These are phyloP conservation scores for Micromussa lordhowensis DNA, from an alignment of 92 coral and sea anemone genomes.

Conservation along the genomic window DNA sequence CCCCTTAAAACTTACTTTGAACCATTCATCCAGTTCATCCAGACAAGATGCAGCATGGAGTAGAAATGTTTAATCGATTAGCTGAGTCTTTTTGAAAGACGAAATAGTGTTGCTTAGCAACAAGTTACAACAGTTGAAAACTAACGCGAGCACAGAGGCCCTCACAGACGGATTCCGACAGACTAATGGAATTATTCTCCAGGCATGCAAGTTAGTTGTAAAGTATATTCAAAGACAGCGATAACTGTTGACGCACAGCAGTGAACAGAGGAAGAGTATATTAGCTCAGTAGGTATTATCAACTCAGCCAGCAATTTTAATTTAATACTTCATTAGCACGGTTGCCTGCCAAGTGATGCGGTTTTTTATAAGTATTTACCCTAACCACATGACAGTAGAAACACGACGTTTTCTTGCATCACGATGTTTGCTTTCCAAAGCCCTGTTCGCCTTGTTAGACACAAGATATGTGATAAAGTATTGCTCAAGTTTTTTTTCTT, in stretches of 20 bases:
- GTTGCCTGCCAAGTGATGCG: background rate
- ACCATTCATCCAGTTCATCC: background rate
- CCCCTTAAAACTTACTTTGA: background rate
- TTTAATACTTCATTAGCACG: background rate
- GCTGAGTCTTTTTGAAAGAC: background rate
- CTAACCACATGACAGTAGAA: background rate
- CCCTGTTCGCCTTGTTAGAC: background rate
- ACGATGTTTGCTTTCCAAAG: background rate
- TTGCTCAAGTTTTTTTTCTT: background rate
- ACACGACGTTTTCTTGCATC: background rate
- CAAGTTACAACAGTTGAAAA: background rate
- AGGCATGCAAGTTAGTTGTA: conserved; percentile 12
- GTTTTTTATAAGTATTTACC: background rate
- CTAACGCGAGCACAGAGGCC: background rate
- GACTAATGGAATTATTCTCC: conserved; percentile 1
- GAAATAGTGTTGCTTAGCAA: background rate
- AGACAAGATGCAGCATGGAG: background rate
- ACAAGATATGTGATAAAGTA: background rate
- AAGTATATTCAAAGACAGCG: conserved; percentile 2
- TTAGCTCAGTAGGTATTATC: conserved; percentile 1
- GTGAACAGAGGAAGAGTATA: background rate
- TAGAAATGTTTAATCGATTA: background rate
- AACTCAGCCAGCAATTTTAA: background rate
- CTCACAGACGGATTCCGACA: conserved; percentile 15
- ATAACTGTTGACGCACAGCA: background rate